Evolutionary conservation across 1,140 invertebrate genomes (phyloP).

Genomic region (Eufriesea mexicana): DNA sequence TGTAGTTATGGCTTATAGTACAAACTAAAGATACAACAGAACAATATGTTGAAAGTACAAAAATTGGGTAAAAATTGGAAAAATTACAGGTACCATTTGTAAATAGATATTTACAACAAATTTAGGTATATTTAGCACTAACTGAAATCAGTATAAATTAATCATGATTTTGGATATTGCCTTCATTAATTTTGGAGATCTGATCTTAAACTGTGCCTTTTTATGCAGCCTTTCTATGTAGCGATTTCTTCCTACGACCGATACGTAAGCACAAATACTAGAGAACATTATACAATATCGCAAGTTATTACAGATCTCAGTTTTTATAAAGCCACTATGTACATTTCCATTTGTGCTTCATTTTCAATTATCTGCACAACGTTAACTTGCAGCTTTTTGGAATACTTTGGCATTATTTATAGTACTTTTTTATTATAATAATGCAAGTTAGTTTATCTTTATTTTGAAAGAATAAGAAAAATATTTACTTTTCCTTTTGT

Average conservation of each 20-base stretch:
- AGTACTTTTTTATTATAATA: background rate
- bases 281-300: conserved; percentile 20
- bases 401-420: background rate
- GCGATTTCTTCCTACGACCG: conserved; percentile 75
- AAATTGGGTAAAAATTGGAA: no score
- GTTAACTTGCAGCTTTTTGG: background rate
- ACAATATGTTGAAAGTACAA: no score
- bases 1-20: no score
- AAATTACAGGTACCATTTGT: no score
- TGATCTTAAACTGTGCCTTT: conserved; percentile 56
- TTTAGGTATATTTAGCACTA: background rate
- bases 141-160: background rate
- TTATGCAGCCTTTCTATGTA: conserved; percentile 76
- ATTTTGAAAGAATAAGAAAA: background rate
- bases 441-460: conserved; percentile 11
- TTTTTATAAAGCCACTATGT: background rate
- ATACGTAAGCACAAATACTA: conserved; percentile 75
- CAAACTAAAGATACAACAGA: no score
- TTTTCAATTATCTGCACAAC: background rate
- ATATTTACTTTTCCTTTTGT: background rate
- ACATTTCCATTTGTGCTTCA: background rate
- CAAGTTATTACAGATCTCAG: background rate
- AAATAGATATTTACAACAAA: background rate
- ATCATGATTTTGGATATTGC: background rate
- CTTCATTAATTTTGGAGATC: background rate